Evolutionary conservation across 2,113 vertebrate species (phyloP).

Genomic region (Neogale vison): DNA sequence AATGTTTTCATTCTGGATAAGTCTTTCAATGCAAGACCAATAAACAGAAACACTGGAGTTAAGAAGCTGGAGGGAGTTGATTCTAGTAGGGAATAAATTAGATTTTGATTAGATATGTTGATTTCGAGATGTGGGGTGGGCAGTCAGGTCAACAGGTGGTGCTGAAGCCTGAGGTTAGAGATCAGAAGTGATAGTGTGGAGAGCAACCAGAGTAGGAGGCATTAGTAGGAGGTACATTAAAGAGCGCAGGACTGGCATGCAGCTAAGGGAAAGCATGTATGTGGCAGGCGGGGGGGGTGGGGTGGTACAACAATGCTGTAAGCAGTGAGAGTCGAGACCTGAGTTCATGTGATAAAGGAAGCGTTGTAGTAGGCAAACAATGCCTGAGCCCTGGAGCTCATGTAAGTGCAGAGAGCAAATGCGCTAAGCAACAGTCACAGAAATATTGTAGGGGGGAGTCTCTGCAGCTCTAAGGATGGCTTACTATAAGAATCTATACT

Average conservation of each 20-base stretch:
- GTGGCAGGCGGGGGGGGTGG: no score
- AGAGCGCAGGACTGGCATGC: accelerated
- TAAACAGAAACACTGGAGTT: background rate
- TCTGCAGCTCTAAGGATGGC: background rate
- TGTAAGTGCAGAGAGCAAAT: no score
- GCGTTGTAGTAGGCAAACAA: accelerated
- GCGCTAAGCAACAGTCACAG: background rate
- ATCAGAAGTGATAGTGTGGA: background rate
- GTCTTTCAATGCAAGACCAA: background rate
- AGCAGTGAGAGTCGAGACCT: no score
- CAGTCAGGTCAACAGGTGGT: background rate
- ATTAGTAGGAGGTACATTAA: background rate
- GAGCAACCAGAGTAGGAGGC: background rate
- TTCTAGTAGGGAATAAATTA: background rate
- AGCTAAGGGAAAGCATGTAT: background rate
- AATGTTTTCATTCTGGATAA: background rate
- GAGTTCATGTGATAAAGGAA: background rate
- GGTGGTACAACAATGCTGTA: background rate
- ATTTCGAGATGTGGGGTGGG: background rate
- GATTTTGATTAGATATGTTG: background rate
- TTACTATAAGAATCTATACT: background rate
- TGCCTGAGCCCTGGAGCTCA: accelerated
- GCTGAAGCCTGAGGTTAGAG: background rate
- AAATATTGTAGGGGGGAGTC: background rate
- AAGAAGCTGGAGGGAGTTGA: background rate